Evolutionary conservation across 2,888 invertebrate species (phyloP).

Genomic region (Globia sparganii): DNA sequence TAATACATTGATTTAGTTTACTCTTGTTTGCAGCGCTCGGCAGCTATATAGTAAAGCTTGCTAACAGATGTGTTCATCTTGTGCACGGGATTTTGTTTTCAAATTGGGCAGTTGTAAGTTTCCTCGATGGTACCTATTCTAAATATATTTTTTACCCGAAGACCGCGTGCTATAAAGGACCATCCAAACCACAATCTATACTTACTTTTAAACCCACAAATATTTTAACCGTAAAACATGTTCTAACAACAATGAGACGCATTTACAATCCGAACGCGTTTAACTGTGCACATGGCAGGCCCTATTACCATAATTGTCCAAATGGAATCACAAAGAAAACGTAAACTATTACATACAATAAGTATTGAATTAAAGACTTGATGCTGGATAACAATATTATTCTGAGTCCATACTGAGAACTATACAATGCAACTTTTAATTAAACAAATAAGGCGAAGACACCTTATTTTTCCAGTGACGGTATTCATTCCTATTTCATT

Average conservation of each 20-base stretch:
- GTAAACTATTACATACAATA: constrained; percentile 17
- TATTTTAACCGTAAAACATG: constrained; percentile 24
- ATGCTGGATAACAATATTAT: constrained; percentile 9
- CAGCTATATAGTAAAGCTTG: too few relatives aligned
- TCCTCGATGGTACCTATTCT: too few relatives aligned
- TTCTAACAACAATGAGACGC: constrained; percentile 20
- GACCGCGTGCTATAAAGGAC: background rate
- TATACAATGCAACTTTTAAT: background rate
- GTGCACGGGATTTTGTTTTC: too few relatives aligned
- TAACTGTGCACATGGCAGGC: constrained; percentile 30
- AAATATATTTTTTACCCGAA: background rate
- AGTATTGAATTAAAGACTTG: constrained; percentile 5
- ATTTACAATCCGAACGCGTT: constrained; percentile 52
- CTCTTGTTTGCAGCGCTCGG: too few relatives aligned
- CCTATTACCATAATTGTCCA: constrained; percentile 54
- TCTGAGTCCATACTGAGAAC: background rate
- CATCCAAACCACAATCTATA: constrained; percentile 33
- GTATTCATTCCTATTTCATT: background rate
- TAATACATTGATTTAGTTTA: too few relatives aligned
- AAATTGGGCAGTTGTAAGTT: too few relatives aligned
- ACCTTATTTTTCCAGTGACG: background rate
- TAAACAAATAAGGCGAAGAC: background rate
- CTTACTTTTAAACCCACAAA: constrained; percentile 2
- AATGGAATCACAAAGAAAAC: constrained; percentile 59
- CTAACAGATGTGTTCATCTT: too few relatives aligned